These are phyloP conservation scores for Archilochus colubris DNA, from an alignment of 2,113 vertebrate genomes.

Conservation along the genomic window DNA sequence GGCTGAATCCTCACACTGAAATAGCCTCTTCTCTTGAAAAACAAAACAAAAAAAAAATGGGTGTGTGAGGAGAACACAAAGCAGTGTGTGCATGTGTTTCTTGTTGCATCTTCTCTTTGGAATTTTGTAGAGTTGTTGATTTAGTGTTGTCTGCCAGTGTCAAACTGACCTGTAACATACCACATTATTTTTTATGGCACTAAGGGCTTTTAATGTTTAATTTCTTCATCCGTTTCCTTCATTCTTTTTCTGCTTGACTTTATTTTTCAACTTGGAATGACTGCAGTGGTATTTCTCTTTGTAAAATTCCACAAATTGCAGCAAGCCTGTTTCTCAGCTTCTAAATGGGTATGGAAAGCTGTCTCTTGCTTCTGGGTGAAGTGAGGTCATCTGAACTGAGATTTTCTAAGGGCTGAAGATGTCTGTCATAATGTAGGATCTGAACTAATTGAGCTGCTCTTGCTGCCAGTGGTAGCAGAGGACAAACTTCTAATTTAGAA, in stretches of 20 bases:
- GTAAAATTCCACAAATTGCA: conserved; percentile 20
- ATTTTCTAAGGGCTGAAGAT: background rate
- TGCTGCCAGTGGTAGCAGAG: conserved; percentile 29
- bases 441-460: conserved; percentile 36
- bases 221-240: background rate
- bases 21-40: background rate
- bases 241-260: background rate
- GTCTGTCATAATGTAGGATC: background rate
- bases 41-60: background rate
- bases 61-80: background rate
- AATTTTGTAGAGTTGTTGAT: background rate
- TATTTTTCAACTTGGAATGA: background rate
- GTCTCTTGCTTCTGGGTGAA: conserved; percentile 22
- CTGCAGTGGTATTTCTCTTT: background rate
- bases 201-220: background rate
- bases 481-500: conserved; percentile 2
- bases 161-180: background rate
- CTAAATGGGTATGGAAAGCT: background rate
- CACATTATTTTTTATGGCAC: background rate
- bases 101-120: background rate
- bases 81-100: background rate
- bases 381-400: conserved; percentile 26
- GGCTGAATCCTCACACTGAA: background rate
- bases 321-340: background rate
- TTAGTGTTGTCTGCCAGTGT: background rate